Evolutionary conservation across 2,113 vertebrate species (phyloP), one percentile per base, ranked within the genome.

Genomic region (Gadus chalcogrammus): DNA sequence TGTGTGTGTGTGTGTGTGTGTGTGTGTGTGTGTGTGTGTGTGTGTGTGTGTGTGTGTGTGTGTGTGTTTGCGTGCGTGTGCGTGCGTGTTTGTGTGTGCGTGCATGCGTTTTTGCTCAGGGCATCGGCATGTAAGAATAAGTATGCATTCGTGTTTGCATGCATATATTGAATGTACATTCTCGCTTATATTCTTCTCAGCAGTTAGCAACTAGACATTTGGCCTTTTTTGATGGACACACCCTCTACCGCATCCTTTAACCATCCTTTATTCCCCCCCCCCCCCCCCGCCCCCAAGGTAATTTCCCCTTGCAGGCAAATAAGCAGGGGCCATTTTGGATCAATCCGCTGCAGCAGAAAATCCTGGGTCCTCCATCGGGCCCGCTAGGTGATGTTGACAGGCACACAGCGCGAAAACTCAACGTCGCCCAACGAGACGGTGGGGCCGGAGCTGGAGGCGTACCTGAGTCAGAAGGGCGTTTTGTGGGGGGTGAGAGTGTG

Each of bases 391-490:
- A n/a, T 70, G 61, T 68, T 13, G 69, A 71, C 35, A 71, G 58
- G n/a, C 20, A 27, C 61, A 64, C 15, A 73, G 52, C 61, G 52
- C n/a, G 65, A 48, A 81, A 79, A 74, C 53, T 15, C 28, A 27
- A 20, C 15, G 18, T 27, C 56, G 53, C 0, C 12, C 31, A 35
- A 35, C 31, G 20, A 53, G 22, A 66, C n/a, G 2, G 12, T 48
- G 65, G n/a, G 38, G 22, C 62, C n/a, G 65, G 7, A 53, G 27
- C 64, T 59, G 42, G 72, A 35, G 67, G 53, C 71, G 24, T 80
- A 90, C 88, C 88, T 84, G 87, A 90, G 55, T 88, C 87, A 71
- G 82, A 84, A 63, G 84, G 79, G 65, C 88, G 85, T 70, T 90
- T 90, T 67, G 80, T 88, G 3, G 88, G 85, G 76, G 87, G 85